These are phyloP conservation scores for Clanis bilineata DNA, from an alignment of 2,888 invertebrate species.

Conservation along the genomic window DNA sequence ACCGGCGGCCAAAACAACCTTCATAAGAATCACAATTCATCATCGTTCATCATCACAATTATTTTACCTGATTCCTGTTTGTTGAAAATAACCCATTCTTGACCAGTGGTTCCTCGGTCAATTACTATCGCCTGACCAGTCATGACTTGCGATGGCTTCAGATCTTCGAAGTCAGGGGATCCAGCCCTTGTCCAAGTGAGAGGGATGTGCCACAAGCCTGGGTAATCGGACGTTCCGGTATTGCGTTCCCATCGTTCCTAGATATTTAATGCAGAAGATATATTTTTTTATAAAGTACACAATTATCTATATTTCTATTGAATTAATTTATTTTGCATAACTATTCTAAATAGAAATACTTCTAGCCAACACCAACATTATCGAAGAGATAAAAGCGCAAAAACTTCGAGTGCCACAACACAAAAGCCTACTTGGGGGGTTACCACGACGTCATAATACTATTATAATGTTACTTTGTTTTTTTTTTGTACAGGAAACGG, in stretches of 20 bases:
- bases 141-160: slow-evolving; percentile 63
- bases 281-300: not conserved
- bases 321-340: too few species aligned
- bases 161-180: slow-evolving; percentile 59
- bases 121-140: slow-evolving; percentile 40
- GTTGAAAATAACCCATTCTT: slow-evolving; percentile 84
- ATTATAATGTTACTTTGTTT: too few species aligned
- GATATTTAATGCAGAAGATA: not conserved
- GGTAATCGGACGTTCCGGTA: slow-evolving; percentile 41
- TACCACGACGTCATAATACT: too few species aligned
- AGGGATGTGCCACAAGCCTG: slow-evolving; percentile 63
- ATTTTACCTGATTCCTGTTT: slow-evolving; percentile 80
- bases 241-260: slow-evolving; percentile 54
- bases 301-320: too few species aligned
- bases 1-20: too few species aligned
- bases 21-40: too few species aligned
- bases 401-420: too few species aligned
- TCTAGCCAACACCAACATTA: too few species aligned
- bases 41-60: not conserved
- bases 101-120: slow-evolving; percentile 48
- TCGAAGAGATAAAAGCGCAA: too few species aligned
- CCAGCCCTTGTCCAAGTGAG: slow-evolving; percentile 69
- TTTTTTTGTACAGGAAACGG: too few species aligned
- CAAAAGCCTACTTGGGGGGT: too few species aligned
- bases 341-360: too few species aligned